Evolutionary conservation across 2,888 invertebrate species (phyloP), one percentile per base, ranked within the genome.

Genomic region (Fragum sueziense): DNA sequence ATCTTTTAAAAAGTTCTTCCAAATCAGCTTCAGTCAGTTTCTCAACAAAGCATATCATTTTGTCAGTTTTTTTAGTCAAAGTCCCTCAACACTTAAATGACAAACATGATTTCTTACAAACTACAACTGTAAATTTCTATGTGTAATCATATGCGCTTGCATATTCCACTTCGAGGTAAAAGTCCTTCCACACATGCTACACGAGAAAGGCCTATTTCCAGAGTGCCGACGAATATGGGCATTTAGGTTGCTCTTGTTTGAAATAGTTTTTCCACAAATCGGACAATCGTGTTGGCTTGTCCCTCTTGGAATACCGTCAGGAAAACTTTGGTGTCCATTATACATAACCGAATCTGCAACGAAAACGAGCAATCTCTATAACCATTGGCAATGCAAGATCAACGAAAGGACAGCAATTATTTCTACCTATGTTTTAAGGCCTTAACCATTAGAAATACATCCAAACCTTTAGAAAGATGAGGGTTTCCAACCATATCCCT

Each of bases 131-230:
- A 62, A 4, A 34, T 62, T 33, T 6, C 62, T 6, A 62, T 62
- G 34, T 17, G 33, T 62, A 14, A 62, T 20, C 65, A 74, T 54
- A 25, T 74, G 73, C 17, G 25, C 27, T n/a, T 67, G 51, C 67
- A 74, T 34, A 65, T 74, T 74, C 73, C 73, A 74, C 20, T 59
- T 51, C 22, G 65, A 51, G 34, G 52, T 67, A 57, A 67, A 74
- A 27, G 37, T 22, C 41, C 54, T 65, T 22, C 54, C 67, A 67
- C 73, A 74, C 9, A 37, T 7, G 25, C 33, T 20, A 54, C 73
- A 74, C 22, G 73, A 31, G 27, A 67, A 74, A 11, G 67, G 73
- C 37, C 54, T 74, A n/a, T 34, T 22, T 3, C 73, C 73, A 4
- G 73, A 54, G 37, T 74, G 73, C 9, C 65, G 52, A 1, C 73